phyloP scores from a whole-genome alignment of 2,888 invertebrate species.

The Drosophila maculinotata region DNA sequence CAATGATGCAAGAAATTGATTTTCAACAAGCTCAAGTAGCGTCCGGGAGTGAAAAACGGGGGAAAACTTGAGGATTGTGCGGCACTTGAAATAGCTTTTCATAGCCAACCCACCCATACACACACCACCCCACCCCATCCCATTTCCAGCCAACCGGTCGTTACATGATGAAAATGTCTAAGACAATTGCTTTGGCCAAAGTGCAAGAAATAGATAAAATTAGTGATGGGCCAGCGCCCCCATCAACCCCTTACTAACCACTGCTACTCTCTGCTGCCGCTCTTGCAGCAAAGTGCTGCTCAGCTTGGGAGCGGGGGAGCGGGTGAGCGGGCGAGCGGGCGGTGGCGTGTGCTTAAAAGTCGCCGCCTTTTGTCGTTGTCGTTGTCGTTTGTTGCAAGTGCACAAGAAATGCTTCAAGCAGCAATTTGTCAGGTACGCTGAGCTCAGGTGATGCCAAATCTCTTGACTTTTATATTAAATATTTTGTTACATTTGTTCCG shows the following conservation, averaged over 20 bases:
- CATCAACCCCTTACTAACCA: background rate
- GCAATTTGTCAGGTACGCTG: constrained; percentile 29
- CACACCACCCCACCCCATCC: background rate
- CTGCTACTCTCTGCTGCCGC: background rate
- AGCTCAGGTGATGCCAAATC: constrained; percentile 44
- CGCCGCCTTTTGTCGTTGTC: constrained; percentile 50
- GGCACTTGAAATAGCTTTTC: constrained; percentile 24
- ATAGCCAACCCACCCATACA: background rate
- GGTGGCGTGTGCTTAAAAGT: too few species aligned
- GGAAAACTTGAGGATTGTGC: constrained; percentile 38
- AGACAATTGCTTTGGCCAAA: constrained; percentile 79
- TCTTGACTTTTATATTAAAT: constrained; percentile 53
- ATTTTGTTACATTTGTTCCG: constrained; percentile 36
- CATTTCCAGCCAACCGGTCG: constrained; percentile 5
- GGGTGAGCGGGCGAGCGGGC: too few species aligned
- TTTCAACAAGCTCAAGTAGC: constrained; percentile 78
- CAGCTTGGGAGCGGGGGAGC: too few species aligned
- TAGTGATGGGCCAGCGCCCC: constrained; percentile 61
- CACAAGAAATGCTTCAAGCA: constrained; percentile 27
- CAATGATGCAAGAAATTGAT: constrained; percentile 83
- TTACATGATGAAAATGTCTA: constrained; percentile 73
- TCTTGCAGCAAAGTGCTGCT: constrained; percentile 32
- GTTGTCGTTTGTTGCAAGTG: constrained; percentile 41
- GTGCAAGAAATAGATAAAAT: constrained; percentile 80
- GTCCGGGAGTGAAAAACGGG: constrained; percentile 14